phyloP scores from a whole-genome alignment of 35 echinoderm and acorn worm genomes.

The Strongylocentrotus purpuratus region DNA sequence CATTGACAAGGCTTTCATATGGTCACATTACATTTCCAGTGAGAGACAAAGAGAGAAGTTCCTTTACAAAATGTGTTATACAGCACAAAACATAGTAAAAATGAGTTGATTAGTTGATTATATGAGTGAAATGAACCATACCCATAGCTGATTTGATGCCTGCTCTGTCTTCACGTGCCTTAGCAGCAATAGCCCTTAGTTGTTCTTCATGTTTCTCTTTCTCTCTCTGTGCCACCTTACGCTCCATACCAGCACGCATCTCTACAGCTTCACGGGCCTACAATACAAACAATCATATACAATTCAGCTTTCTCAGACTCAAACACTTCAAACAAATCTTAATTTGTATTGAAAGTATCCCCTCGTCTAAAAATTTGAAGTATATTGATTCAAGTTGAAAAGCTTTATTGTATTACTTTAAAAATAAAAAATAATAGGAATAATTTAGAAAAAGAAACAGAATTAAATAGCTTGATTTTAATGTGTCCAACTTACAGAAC shows the following conservation, averaged over 20 bases:
- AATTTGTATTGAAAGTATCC: neutral
- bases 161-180: slow-evolving; percentile 91
- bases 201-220: slow-evolving; percentile 96
- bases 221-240: slow-evolving; percentile 88
- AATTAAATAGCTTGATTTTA: no score
- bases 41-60: no score
- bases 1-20: no score
- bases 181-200: slow-evolving; percentile 71
- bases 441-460: no score
- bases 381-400: neutral
- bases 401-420: neutral
- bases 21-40: no score
- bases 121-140: slow-evolving; percentile 33
- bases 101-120: neutral
- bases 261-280: slow-evolving; percentile 99
- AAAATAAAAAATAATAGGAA: no score
- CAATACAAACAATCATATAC: neutral
- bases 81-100: no score
- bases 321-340: neutral
- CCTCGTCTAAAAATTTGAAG: neutral
- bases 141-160: slow-evolving; percentile 73
- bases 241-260: slow-evolving; percentile 92
- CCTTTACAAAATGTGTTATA: no score
- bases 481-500: no score
- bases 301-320: neutral